Conservation (phyloP, 2,888 invertebrate genomes). For the Dynastes hyllus region DNA sequence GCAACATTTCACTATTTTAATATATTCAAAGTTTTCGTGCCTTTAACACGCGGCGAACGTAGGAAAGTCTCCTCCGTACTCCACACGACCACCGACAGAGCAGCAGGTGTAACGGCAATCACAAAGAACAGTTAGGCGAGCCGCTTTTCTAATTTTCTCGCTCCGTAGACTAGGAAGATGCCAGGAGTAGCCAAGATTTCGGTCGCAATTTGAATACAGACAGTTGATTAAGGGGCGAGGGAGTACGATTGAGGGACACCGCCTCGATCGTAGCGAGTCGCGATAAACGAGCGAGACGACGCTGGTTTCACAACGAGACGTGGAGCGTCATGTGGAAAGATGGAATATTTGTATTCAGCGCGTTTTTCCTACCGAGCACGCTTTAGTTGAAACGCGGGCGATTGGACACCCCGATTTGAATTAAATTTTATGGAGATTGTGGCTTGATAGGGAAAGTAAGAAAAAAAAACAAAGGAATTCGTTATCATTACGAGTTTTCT, state of each 20-base stretch:
- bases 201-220: conserved; percentile 41
- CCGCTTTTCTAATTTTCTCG: conserved; percentile 40
- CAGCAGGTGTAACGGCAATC: conserved; percentile 42
- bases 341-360: conserved; percentile 28
- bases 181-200: conserved; percentile 11
- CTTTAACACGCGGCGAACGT: neutral
- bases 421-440: conserved; percentile 9
- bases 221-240: conserved; percentile 36
- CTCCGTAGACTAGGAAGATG: conserved; percentile 2
- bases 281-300: neutral
- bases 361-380: neutral
- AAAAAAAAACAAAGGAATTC: neutral
- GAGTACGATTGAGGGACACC: conserved; percentile 11
- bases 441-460: neutral
- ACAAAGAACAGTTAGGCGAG: conserved; percentile 36
- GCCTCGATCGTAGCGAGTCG: neutral
- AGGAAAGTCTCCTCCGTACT: neutral
- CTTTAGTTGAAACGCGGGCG: neutral
- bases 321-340: neutral
- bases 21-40: no score
- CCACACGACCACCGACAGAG: neutral
- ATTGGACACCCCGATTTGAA: neutral
- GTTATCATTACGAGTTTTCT: neutral
- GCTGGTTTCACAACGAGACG: neutral
- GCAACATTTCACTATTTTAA: conserved; percentile 16